A percentile compares a stretch with the other conserved stretches of the same genome.
Conservation (phyloP, 2,113 vertebrate species). For the Camelus bactrianus region DNA sequence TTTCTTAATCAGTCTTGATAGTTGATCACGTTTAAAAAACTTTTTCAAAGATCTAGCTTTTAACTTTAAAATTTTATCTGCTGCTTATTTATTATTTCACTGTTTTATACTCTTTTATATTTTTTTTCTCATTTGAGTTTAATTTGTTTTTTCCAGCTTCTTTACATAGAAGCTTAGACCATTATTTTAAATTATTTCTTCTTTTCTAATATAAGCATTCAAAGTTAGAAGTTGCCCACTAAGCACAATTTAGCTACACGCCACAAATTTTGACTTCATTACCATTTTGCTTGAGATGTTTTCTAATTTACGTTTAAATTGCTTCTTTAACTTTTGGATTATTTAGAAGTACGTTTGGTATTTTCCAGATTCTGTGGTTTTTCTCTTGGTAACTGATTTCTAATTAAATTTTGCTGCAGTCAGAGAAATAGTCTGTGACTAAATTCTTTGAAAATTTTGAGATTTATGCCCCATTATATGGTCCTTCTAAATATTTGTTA, state of each 20-base stretch:
- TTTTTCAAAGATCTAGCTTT: not conserved
- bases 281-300: not conserved
- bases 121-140: slow-evolving; percentile 18
- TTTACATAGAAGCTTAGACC: not conserved
- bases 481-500: not conserved
- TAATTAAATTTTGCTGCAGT: not conserved
- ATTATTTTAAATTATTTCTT: slow-evolving; percentile 25
- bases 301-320: slow-evolving; percentile 38
- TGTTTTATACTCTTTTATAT: not conserved
- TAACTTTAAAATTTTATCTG: not conserved
- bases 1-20: not conserved
- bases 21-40: not conserved
- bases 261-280: slow-evolving; percentile 10
- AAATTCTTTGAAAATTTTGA: slow-evolving; percentile 19
- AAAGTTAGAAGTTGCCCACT: not conserved
- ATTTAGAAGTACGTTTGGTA: not conserved
- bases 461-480: not conserved
- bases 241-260: not conserved
- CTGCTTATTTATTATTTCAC: not conserved
- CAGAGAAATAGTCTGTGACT: not conserved
- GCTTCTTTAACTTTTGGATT: not conserved
- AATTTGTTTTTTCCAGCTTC: not conserved
- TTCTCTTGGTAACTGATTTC: not conserved
- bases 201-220: not conserved
- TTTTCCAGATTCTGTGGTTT: not conserved